Evolutionary conservation across 2,888 invertebrate species (phyloP).

Genomic region (Steinernema carpocapsae): DNA sequence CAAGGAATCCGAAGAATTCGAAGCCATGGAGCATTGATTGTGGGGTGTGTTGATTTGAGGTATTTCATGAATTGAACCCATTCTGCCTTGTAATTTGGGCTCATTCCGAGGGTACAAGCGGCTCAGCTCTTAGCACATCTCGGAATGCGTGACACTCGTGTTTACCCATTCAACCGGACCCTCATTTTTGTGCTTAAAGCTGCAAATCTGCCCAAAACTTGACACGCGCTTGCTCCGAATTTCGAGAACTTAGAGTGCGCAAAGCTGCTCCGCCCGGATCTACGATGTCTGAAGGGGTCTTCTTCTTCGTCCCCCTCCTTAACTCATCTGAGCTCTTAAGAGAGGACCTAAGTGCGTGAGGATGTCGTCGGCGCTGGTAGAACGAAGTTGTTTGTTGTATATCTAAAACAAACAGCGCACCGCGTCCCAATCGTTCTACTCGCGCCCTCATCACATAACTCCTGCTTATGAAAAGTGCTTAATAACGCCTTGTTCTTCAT

Average conservation of each 20-base stretch:
- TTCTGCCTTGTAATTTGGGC: too few species aligned
- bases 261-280: not conserved
- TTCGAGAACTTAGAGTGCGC: not conserved
- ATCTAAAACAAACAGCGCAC: slow-evolving; percentile 30
- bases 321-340: too few species aligned
- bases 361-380: slow-evolving; percentile 31
- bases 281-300: not conserved
- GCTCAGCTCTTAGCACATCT: too few species aligned
- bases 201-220: too few species aligned
- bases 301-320: not conserved
- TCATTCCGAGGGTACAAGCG: too few species aligned
- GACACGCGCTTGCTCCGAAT: not conserved
- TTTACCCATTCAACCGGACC: not conserved
- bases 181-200: too few species aligned
- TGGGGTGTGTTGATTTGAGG: too few species aligned
- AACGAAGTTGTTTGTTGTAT: slow-evolving; percentile 30
- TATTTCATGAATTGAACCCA: too few species aligned
- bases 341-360: slow-evolving; percentile 20
- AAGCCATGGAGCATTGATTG: too few species aligned
- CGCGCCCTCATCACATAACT: slow-evolving; percentile 6
- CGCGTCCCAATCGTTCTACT: not conserved
- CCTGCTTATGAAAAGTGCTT: not conserved
- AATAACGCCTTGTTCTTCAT: not conserved
- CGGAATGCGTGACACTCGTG: too few species aligned
- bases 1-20: too few species aligned